Evolutionary conservation across 1,140 invertebrate species (phyloP), one percentile per base, ranked within the genome.

Genomic region (Macrobrachium rosenbergii): DNA sequence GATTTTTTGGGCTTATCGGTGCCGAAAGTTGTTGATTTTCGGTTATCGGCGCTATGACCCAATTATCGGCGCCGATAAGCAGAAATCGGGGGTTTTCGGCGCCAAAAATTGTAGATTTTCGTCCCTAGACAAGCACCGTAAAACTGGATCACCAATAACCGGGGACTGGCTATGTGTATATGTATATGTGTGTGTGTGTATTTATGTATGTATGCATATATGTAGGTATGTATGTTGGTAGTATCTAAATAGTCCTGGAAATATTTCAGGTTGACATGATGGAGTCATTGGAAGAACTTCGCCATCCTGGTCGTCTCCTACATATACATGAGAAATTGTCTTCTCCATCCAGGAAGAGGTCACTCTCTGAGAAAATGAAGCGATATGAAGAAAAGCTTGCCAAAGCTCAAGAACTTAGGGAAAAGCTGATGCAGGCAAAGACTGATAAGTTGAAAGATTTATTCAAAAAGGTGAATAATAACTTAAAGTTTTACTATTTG

Each of bases 251-350:
- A 23, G 43, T 11, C 60, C 19, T 69, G 63, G 2, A 69, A 75
- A 59, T 69, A 58, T 73, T 52, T 58, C 60, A 88, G 86, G 86
- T 88, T 69, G 89, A 88, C 80, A 82, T 84, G 73, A 69, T 88
- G 78, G 89, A 90, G 75, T 83, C 80, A 19, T 67, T 88, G 28
- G 89, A 88, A n/a, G 84, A 89, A 14, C 52, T 90, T 0, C 94
- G 97, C 73, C 95, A 97, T 92, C 97, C 97, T 5, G 97, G 97
- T 0, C 94, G 97, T 88, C 97, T 97, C 1, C 93, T 97, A 77
- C 96, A 98, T 90, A 93, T 99, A 69, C 97, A 98, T 91, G 97
- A 98, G 90, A 99, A 99, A 92, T 92, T 99, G 0, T 98, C 97
- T 0, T 97, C 97, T 73, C 97, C 97, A 0, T 96, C 97, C 5